A percentile compares a stretch with the other conserved stretches of the same genome.
Evolutionary conservation across 2,797 vertebrate species (phyloP).

Genomic region (Smutsia temminckii): DNA sequence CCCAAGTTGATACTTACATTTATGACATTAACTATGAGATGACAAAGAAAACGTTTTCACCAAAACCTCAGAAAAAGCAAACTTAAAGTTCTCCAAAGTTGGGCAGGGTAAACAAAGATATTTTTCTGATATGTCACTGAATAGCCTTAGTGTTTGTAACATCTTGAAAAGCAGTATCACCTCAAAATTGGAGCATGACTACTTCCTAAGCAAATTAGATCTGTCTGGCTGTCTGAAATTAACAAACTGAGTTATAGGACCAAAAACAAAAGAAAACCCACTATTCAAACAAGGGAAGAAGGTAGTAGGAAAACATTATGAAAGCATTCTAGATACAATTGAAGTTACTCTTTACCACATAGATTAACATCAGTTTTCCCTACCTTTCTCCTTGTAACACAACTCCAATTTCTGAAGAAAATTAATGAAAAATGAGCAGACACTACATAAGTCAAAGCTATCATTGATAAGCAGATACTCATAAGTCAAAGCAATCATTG

Average conservation of each 20-base stretch:
- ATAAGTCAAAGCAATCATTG: background rate
- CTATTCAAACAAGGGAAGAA: background rate
- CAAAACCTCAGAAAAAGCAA: background rate
- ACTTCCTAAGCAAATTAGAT: background rate
- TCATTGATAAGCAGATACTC: background rate
- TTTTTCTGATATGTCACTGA: background rate
- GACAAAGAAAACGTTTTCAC: background rate
- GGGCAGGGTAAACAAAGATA: background rate
- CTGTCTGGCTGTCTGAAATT: background rate
- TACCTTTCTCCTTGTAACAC: background rate
- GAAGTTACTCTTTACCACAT: slow-evolving; percentile 27
- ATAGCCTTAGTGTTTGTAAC: background rate
- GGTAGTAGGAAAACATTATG: background rate
- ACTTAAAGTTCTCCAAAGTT: background rate
- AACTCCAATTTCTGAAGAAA: background rate
- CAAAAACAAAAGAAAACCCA: background rate
- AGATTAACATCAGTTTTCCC: background rate
- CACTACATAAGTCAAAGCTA: slow-evolving; percentile 18
- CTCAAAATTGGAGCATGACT: background rate
- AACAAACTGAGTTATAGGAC: background rate
- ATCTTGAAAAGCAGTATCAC: background rate
- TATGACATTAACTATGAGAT: background rate
- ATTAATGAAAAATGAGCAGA: background rate
- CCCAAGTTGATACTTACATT: background rate
- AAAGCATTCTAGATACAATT: background rate